A percentile compares a stretch with the other conserved stretches of the same genome.
Conservation (phyloP, 2,797 vertebrate species). For the Lemur catta region DNA sequence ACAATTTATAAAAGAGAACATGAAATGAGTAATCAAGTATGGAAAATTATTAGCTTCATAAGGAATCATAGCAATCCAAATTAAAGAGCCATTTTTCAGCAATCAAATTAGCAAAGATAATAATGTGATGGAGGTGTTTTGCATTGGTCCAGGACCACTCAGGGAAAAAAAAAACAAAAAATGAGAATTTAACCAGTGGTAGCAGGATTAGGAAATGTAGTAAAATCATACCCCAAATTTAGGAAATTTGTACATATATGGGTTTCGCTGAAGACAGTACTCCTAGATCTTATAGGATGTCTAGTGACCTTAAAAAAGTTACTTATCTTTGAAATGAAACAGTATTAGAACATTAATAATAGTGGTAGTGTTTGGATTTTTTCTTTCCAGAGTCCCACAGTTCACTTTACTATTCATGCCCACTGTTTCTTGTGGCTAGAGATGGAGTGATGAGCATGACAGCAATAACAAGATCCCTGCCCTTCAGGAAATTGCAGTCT, state of each 20-base stretch:
- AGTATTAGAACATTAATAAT: not conserved
- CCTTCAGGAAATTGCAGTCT: not conserved
- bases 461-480: not conserved
- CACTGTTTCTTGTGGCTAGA: not conserved
- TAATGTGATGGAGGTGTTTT: not conserved
- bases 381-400: not conserved
- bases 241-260: not conserved
- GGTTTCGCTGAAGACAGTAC: not conserved
- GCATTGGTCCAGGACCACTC: not conserved
- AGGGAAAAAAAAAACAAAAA: not conserved
- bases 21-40: not conserved
- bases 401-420: not conserved
- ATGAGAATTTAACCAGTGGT: not conserved
- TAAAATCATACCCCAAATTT: not conserved
- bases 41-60: not conserved
- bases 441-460: no score
- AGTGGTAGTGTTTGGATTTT: not conserved
- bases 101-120: slow-evolving; percentile 8
- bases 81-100: not conserved
- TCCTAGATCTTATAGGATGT: not conserved
- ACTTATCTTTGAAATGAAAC: not conserved
- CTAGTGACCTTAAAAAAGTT: not conserved
- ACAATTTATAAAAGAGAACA: not conserved
- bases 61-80: not conserved
- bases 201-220: not conserved